These are phyloP conservation scores for Calameuta pallipes DNA, from an alignment of 2,888 invertebrate species.

Conservation along the genomic window DNA sequence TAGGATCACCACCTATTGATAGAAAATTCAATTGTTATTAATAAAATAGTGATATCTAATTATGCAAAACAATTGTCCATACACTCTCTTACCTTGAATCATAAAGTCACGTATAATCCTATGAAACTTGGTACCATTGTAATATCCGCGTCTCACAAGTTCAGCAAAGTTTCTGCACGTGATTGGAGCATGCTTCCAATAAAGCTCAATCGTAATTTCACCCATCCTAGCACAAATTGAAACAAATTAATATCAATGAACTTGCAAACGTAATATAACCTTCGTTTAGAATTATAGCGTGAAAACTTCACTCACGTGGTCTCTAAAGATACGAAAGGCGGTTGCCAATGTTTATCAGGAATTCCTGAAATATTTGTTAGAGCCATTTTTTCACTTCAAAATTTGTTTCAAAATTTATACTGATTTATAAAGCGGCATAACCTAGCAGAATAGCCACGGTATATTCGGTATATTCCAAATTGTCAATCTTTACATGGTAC, in stretches of 20 bases:
- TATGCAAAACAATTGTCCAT: not conserved
- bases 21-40: not conserved
- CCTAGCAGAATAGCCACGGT: not conserved
- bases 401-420: not conserved
- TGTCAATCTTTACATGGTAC: not conserved
- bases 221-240: conserved; percentile 82
- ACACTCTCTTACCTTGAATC: conserved; percentile 76
- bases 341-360: conserved; percentile 91
- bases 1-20: conserved; percentile 87
- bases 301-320: conserved; percentile 77
- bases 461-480: not conserved
- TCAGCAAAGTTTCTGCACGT: conserved; percentile 99
- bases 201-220: conserved; percentile 89
- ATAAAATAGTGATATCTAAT: not conserved
- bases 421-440: not conserved
- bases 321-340: conserved; percentile 83
- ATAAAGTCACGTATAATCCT: conserved; percentile 93
- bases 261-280: not conserved
- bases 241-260: conserved; percentile 43
- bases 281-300: not conserved
- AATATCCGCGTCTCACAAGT: conserved; percentile 91
- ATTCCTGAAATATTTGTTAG: conserved; percentile 75
- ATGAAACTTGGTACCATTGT: conserved; percentile 96
- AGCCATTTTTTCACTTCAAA: conserved; percentile 40
- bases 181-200: conserved; percentile 98